A percentile compares a stretch with the other conserved stretches of the same genome.
These are phyloP conservation scores for Holothuria glaberrima DNA, from an alignment of 35 echinoderm and acorn worm genomes.

Conservation along the genomic window DNA sequence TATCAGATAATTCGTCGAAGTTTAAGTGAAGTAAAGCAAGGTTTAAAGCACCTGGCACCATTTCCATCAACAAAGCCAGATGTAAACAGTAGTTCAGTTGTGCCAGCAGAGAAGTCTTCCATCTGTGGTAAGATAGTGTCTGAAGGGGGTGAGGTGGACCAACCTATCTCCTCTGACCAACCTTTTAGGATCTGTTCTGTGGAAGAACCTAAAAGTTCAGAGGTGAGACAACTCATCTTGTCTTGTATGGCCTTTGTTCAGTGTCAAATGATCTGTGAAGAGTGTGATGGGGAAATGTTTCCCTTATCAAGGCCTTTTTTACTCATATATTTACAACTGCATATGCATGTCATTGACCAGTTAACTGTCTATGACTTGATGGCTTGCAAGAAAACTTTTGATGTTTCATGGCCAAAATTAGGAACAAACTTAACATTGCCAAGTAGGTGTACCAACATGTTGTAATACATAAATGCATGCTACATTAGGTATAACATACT, in stretches of 20 bases:
- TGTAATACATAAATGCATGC: too few species aligned
- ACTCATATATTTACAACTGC: too few species aligned
- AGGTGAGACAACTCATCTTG: background rate
- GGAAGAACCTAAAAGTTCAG: background rate
- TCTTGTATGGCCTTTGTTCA: background rate
- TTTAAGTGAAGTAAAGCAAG: slow-evolving; percentile 37
- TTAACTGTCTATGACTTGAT: too few species aligned
- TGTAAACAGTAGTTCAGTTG: background rate
- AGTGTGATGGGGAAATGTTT: too few species aligned
- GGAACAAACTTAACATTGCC: too few species aligned
- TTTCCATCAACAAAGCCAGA: slow-evolving; percentile 17
- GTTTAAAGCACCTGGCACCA: slow-evolving; percentile 7
- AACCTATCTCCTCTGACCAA: background rate
- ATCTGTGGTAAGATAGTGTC: background rate
- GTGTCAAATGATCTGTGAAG: background rate
- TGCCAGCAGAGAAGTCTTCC: background rate
- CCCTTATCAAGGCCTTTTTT: too few species aligned
- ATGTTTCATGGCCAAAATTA: too few species aligned
- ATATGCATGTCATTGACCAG: too few species aligned
- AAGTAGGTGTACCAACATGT: too few species aligned
- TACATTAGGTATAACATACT: too few species aligned
- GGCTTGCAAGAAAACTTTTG: too few species aligned
- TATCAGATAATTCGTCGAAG: slow-evolving; percentile 25
- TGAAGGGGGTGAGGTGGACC: slow-evolving; percentile 3
- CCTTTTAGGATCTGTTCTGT: background rate